These are phyloP conservation scores for Chromoteleia sp. DNA, from an alignment of 2,888 invertebrate species.

Conservation along the genomic window DNA sequence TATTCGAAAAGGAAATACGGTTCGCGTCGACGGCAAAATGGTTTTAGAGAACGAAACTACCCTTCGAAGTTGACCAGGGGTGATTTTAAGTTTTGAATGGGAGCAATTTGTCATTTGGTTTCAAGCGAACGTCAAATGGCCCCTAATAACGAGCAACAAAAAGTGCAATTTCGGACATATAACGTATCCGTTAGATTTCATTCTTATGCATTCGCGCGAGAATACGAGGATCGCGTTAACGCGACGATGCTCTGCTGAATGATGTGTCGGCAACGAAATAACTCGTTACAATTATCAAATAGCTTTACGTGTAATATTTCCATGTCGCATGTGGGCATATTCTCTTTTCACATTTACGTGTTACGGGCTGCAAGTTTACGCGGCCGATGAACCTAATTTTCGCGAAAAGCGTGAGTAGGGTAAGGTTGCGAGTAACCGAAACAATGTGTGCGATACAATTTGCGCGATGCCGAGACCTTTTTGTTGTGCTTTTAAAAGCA, in stretches of 20 bases:
- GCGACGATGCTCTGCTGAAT: neutral
- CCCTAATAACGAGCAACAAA: conserved; percentile 51
- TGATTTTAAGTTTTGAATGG: conserved; percentile 69
- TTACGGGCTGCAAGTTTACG: conserved; percentile 9
- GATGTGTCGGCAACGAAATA: conserved; percentile 3
- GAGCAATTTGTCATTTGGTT: conserved; percentile 64
- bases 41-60: conserved; percentile 56
- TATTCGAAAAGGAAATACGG: conserved; percentile 58
- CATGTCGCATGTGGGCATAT: conserved; percentile 7
- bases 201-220: conserved; percentile 15
- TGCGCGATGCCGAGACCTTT: conserved; percentile 45
- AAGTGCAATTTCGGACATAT: conserved; percentile 44
- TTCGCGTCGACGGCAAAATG: conserved; percentile 50
- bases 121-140: conserved; percentile 56
- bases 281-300: conserved; percentile 47
- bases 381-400: conserved; percentile 52
- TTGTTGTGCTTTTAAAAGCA: conserved; percentile 60
- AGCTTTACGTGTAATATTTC: conserved; percentile 20
- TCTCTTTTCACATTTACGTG: conserved; percentile 12
- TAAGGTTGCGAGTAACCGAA: conserved; percentile 47
- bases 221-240: conserved; percentile 2
- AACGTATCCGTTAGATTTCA: conserved; percentile 23
- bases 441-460: conserved; percentile 56
- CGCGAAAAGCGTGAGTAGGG: conserved; percentile 25
- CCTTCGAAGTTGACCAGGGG: conserved; percentile 65